phyloP scores from a whole-genome alignment of 2,113 vertebrate genomes.

The Heterotis niloticus region DNA sequence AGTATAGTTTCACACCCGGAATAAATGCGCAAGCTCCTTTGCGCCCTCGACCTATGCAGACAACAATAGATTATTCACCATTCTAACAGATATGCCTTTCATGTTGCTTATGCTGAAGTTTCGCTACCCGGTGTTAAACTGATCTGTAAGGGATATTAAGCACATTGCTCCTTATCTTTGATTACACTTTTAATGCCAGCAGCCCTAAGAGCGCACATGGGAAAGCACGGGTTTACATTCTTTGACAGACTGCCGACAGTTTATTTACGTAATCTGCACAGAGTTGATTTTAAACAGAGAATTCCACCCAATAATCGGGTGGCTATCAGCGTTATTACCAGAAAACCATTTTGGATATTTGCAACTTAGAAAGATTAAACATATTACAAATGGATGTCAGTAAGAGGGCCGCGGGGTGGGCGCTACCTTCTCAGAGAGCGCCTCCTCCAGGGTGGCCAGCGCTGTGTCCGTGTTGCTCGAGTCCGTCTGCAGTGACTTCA shows the following conservation, averaged over 20 bases:
- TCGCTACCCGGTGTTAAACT: too few species aligned
- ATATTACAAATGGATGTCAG: neutral
- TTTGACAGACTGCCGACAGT: neutral
- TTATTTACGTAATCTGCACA: neutral
- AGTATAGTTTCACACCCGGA: neutral
- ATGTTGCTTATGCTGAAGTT: too few species aligned
- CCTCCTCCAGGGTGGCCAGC: constrained; percentile 87
- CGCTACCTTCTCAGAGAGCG: constrained; percentile 90
- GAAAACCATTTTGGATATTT: too few species aligned
- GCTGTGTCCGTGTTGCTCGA: constrained; percentile 97
- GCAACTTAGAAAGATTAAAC: neutral
- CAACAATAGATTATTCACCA: neutral
- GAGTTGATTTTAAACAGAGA: neutral
- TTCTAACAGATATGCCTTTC: neutral
- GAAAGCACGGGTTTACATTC: neutral
- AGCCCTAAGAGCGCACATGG: neutral
- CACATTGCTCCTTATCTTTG: too few species aligned
- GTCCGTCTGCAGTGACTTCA: constrained; percentile 91
- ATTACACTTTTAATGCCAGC: too few species aligned
- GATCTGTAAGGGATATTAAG: too few species aligned
- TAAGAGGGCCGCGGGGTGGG: too few species aligned
- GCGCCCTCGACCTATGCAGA: neutral
- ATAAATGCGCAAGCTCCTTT: neutral
- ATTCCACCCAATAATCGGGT: too few species aligned
- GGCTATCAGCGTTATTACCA: too few species aligned